Percentiles rank a stretch among this genome's conserved stretches.
Conservation (phyloP, 2,113 vertebrate species). For the Hoplias malabaricus region DNA sequence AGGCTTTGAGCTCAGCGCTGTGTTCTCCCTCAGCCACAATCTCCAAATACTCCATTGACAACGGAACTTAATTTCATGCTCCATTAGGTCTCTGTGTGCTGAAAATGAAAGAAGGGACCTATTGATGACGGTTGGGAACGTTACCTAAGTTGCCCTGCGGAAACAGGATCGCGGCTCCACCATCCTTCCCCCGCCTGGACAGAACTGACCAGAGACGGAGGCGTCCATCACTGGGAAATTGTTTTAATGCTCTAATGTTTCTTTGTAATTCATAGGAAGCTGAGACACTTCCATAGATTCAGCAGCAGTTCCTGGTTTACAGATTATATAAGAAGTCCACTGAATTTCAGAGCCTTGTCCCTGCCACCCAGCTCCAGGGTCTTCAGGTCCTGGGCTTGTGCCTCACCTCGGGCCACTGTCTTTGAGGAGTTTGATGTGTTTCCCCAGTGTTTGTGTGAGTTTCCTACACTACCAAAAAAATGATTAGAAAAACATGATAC, state of each 20-base stretch:
- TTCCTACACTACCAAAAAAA: no score
- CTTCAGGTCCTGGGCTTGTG: no score
- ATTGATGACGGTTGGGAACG: constrained; percentile 36
- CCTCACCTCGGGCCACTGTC: no score
- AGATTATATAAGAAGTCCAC: neutral
- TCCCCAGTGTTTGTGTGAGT: no score
- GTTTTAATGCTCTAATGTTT: neutral
- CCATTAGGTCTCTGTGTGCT: constrained; percentile 53
- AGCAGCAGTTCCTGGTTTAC: neutral
- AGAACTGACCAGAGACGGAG: neutral
- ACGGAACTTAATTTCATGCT: constrained; percentile 53
- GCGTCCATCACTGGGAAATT: neutral
- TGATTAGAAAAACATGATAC: no score
- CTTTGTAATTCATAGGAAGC: neutral
- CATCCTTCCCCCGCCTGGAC: neutral
- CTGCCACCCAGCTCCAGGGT: no score
- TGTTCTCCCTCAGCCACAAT: constrained; percentile 37
- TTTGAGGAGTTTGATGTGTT: no score
- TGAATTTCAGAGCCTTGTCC: no score
- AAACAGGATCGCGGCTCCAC: neutral
- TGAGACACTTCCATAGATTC: neutral
- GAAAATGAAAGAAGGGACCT: constrained; percentile 29
- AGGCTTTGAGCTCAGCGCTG: neutral
- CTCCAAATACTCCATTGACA: constrained; percentile 44
- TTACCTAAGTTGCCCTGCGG: constrained; percentile 27